phyloP scores from a whole-genome alignment of 2,888 invertebrate species.

The Neuroscelio doddi region DNA sequence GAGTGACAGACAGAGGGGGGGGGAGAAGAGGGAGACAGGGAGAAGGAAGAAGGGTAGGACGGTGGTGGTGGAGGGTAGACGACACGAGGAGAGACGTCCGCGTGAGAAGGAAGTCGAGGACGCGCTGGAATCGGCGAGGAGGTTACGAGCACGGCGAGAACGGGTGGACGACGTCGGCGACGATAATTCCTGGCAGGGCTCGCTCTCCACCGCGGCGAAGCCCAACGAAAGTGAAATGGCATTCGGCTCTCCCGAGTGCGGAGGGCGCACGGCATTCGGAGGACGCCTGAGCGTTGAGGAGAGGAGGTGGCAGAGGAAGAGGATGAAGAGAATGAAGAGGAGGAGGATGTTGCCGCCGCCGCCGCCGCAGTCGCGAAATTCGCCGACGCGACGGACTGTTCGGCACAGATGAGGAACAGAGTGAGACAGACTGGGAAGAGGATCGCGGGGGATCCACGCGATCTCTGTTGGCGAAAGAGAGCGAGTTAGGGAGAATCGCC shows the following conservation, averaged over 20 bases:
- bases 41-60: constrained; percentile 15
- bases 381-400: constrained; percentile 65
- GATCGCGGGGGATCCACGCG: constrained; percentile 45
- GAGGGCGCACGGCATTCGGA: constrained; percentile 65
- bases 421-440: constrained; percentile 41
- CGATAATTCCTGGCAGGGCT: constrained; percentile 66
- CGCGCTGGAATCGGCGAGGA: constrained; percentile 44
- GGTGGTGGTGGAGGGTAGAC: constrained; percentile 23
- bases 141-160: constrained; percentile 54
- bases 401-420: too few relatives aligned
- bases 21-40: constrained; percentile 14
- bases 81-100: constrained; percentile 33
- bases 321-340: constrained; percentile 37
- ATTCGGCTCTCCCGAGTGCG: constrained; percentile 60
- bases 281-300: constrained; percentile 55
- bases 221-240: constrained; percentile 73
- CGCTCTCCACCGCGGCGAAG: constrained; percentile 69
- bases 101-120: constrained; percentile 32
- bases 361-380: constrained; percentile 65
- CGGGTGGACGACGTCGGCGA: constrained; percentile 51
- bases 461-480: constrained; percentile 9
- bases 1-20: too few relatives aligned
- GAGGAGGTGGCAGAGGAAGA: constrained; percentile 51
- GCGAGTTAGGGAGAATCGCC: constrained; percentile 20
- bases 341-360: constrained; percentile 53